Evolutionary conservation across 2,113 vertebrate species (phyloP), one percentile per base, ranked within the genome.

Genomic region (Anarrhichthys ocellatus): DNA sequence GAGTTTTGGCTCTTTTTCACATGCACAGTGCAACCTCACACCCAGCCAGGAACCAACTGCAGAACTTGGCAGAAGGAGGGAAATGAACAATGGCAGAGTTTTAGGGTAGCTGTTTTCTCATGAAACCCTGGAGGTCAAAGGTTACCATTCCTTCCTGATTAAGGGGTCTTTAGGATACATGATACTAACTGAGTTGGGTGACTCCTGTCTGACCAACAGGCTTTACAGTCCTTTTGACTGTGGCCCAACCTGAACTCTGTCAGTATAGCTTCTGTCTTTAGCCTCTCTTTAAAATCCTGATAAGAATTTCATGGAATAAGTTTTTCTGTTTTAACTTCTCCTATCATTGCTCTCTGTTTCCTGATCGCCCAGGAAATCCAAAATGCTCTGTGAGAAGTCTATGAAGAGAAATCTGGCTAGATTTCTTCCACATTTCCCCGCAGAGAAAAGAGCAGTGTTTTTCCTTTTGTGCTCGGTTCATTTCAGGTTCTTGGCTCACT

Each of bases 121-220:
- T 69, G 32, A 88, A 76, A 38, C 69, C 32, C 34, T 9, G 13
- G 44, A 83, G 80, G 87, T 84, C 81, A 92, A 85, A 92, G 84
- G 88, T 86, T 50, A 75, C 81, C 74, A 58, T 89, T 80, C 77
- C 82, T 48, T 42, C 59, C 66, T 77, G 54, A 78, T 81, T 87
- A 82, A 73, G 77, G 50, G 64, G 36, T 73, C 4, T 70, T 76
- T n/a, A 73, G 59, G 76, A 81, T 70, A 86, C 36, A 36, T 44
- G 64, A 79, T 61, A 22, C 40, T 80, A 22, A 73, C 76, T 88
- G 64, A 65, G 50, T 36, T 73, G 9, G 7, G 14, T 80, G 72
- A 82, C 62, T 73, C 40, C 13, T 0, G 5, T 67, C 50, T 77
- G 40, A 75, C 36, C 58, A 29, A 67, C 50, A 78, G 76, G 15